A percentile compares a stretch with the other conserved stretches of the same genome.
phyloP scores from a whole-genome alignment of 2,113 vertebrate species.

The Aphyosemion australe region DNA sequence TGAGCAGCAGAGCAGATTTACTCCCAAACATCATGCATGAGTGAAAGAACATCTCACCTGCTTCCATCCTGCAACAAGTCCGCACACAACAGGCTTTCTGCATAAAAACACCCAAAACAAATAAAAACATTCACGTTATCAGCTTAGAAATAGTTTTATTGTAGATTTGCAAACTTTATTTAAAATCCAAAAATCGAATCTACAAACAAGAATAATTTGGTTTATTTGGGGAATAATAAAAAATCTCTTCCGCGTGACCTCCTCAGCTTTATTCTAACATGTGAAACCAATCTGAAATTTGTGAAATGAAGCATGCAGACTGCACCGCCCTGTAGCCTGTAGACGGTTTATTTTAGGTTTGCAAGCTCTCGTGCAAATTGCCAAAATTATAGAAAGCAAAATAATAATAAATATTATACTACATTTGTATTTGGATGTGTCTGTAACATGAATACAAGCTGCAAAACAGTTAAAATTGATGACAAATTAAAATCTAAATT shows the following conservation, averaged over 20 bases:
- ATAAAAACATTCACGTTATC: background rate
- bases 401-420: no score
- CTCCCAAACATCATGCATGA: constrained; percentile 18
- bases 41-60: constrained; percentile 41
- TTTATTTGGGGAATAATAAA: background rate
- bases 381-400: no score
- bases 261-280: background rate
- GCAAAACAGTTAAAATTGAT: no score
- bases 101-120: background rate
- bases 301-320: constrained; percentile 16
- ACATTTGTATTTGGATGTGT: no score
- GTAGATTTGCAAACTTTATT: background rate
- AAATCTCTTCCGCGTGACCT: background rate
- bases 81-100: background rate
- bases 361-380: no score
- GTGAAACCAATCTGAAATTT: constrained; percentile 19
- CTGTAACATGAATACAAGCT: no score
- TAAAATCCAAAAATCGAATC: background rate
- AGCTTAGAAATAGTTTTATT: background rate
- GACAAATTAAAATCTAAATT: no score
- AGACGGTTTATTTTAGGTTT: no score
- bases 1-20: background rate
- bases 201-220: background rate
- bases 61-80: constrained; percentile 32
- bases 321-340: background rate